Percentiles rank a stretch among this genome's conserved stretches.
Conservation (phyloP, 2,888 invertebrate genomes). For the Vanessa cardui region DNA sequence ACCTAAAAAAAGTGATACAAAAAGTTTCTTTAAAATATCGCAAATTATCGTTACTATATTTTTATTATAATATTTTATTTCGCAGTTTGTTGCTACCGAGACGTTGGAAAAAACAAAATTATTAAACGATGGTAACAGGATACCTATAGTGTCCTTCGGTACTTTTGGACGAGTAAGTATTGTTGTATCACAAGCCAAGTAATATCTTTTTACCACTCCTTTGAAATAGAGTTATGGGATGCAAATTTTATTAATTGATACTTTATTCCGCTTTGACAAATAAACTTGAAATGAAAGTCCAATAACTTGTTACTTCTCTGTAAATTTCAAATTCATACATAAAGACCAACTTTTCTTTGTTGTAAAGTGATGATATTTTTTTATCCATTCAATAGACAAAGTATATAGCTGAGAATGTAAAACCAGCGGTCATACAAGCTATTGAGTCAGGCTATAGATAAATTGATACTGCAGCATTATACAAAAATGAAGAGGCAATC, state of each 20-base stretch:
- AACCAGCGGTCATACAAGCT: constrained; percentile 69
- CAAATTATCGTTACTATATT: too few species aligned
- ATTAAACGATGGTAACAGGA: constrained; percentile 66
- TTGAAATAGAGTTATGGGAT: too few species aligned
- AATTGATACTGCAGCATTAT: constrained; percentile 84
- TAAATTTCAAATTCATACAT: too few species aligned
- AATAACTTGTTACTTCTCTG: too few species aligned
- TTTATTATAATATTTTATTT: neutral
- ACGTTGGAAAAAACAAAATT: neutral
- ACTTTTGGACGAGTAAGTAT: constrained; percentile 50
- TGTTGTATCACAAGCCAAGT: neutral
- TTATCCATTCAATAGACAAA: neutral
- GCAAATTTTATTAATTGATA: too few species aligned
- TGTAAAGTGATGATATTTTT: neutral
- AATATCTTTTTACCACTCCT: too few species aligned
- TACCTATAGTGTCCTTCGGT: constrained; percentile 66
- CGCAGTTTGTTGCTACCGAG: neutral
- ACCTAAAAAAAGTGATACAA: too few species aligned
- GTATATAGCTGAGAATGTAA: neutral
- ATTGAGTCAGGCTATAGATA: constrained; percentile 84
- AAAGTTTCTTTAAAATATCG: too few species aligned
- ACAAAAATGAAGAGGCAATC: constrained; percentile 80
- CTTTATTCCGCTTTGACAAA: too few species aligned
- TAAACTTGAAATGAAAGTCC: too few species aligned
- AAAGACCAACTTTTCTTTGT: too few species aligned